Evolutionary conservation across 2,888 invertebrate species (phyloP).

Genomic region (Lomographa bimaculata): DNA sequence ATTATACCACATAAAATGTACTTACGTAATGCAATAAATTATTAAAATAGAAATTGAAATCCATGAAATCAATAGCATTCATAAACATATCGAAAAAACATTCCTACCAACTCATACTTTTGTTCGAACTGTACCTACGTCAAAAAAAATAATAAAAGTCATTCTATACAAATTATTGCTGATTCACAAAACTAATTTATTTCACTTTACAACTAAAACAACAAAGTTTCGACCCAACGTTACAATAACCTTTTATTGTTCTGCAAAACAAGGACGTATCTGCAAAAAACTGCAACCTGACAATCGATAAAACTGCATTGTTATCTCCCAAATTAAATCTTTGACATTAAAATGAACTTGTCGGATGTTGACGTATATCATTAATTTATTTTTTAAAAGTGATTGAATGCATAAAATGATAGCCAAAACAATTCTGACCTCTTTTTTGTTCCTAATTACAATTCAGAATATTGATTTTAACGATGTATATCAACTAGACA

Average conservation of each 20-base stretch:
- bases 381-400: constrained; percentile 16
- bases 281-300: constrained; percentile 22
- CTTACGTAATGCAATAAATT: too few species aligned
- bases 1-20: too few species aligned
- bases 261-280: constrained; percentile 14
- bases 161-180: constrained; percentile 14
- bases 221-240: constrained; percentile 16
- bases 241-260: constrained; percentile 22
- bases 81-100: too few species aligned
- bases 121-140: too few species aligned
- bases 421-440: too few species aligned
- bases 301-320: constrained; percentile 33
- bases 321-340: constrained; percentile 28
- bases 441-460: too few species aligned
- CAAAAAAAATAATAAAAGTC: constrained; percentile 1
- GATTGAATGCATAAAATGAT: constrained; percentile 1
- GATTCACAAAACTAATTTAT: constrained; percentile 24
- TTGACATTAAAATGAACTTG: constrained; percentile 34
- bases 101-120: too few species aligned
- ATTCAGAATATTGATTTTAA: too few species aligned
- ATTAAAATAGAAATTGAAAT: too few species aligned
- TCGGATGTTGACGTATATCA: constrained; percentile 6
- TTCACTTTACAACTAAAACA: constrained; percentile 17
- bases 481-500: too few species aligned
- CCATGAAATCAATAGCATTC: too few species aligned